Percentiles rank a stretch among this genome's conserved stretches.
phyloP scores from a whole-genome alignment of 2,888 invertebrate genomes.

The Kryphioiulus occultus region DNA sequence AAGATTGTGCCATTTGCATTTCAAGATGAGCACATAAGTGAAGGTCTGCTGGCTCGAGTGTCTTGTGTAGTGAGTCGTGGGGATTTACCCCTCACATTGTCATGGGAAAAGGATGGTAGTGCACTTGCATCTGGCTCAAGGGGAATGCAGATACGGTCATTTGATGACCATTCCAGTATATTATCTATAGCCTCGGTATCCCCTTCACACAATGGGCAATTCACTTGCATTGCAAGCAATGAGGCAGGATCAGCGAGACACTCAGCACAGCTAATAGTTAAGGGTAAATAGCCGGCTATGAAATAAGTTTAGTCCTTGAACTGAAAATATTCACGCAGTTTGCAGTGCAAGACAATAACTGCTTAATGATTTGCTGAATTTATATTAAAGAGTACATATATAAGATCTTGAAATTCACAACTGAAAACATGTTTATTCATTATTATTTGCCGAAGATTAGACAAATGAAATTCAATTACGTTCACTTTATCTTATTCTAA shows the following conservation, averaged over 20 bases:
- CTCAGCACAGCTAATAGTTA: slow-evolving; percentile 57
- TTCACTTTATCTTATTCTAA: background rate
- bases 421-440: background rate
- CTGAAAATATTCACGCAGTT: no score
- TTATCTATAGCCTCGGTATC: slow-evolving; percentile 58
- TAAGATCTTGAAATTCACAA: background rate
- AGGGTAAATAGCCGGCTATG: slow-evolving; percentile 55
- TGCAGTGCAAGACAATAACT: no score
- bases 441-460: background rate
- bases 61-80: slow-evolving; percentile 50
- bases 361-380: background rate
- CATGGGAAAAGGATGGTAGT: slow-evolving; percentile 68
- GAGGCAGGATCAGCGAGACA: slow-evolving; percentile 56
- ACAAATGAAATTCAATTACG: no score
- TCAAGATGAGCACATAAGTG: slow-evolving; percentile 52
- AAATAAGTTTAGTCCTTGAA: background rate
- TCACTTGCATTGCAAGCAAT: slow-evolving; percentile 58
- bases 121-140: slow-evolving; percentile 22
- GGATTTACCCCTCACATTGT: slow-evolving; percentile 53
- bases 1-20: slow-evolving; percentile 47
- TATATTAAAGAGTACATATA: background rate
- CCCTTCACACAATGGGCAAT: slow-evolving; percentile 57
- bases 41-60: slow-evolving; percentile 54
- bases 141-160: slow-evolving; percentile 56
- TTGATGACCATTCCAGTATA: slow-evolving; percentile 56